A percentile compares a stretch with the other conserved stretches of the same genome.
Evolutionary conservation across 2,797 vertebrate species (phyloP).

Genomic region (Melanotaenia parkinsoni): DNA sequence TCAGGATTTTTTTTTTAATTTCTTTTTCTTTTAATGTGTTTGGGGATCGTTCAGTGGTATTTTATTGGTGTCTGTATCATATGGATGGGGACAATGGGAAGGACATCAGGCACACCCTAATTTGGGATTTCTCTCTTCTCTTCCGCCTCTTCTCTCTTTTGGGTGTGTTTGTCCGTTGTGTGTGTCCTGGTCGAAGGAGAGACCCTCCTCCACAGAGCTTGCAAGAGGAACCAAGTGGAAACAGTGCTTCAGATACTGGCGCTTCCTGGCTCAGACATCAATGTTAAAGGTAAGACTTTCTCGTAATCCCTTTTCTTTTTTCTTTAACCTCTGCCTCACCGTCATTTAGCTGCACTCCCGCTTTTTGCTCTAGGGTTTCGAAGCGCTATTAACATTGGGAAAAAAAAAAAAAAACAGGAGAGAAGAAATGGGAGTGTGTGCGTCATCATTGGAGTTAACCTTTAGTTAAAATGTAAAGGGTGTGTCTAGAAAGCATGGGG

Average conservation of each 20-base stretch:
- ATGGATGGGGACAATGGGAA: conserved; percentile 70
- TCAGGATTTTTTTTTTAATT: conserved; percentile 51
- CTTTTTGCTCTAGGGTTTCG: conserved; percentile 52
- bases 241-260: conserved; percentile 89
- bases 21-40: conserved; percentile 47
- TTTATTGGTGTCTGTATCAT: conserved; percentile 63
- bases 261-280: conserved; percentile 89
- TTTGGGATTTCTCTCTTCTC: conserved; percentile 73
- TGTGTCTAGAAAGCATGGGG: conserved; percentile 71
- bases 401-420: conserved; percentile 2
- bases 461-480: conserved; percentile 80
- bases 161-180: conserved; percentile 67
- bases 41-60: conserved; percentile 64
- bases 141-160: conserved; percentile 74
- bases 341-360: conserved; percentile 50
- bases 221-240: conserved; percentile 94
- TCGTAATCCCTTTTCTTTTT: conserved; percentile 36
- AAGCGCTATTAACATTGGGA: conserved; percentile 54
- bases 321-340: conserved; percentile 31
- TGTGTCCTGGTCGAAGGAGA: conserved; percentile 91
- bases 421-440: conserved; percentile 50
- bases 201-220: conserved; percentile 93
- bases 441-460: conserved; percentile 77
- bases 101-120: conserved; percentile 77
- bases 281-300: conserved; percentile 91